Percentiles rank a stretch among this genome's conserved stretches.
These are phyloP conservation scores for Scarus forsteni DNA, from an alignment of 2,797 vertebrate genomes.

Conservation along the genomic window DNA sequence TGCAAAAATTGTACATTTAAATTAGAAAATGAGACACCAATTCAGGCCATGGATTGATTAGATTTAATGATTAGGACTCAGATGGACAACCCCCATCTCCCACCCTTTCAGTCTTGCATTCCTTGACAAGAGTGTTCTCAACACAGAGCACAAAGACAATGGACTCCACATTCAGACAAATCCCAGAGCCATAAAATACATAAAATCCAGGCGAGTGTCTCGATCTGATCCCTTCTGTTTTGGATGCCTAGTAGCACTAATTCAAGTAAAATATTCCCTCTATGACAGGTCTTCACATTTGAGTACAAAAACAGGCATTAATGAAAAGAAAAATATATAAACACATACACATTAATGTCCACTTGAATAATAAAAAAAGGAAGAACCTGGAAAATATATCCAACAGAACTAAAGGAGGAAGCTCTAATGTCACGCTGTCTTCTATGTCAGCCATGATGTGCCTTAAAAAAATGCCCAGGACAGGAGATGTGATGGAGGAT, in stretches of 20 bases:
- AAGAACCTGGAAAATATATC: conserved; percentile 33
- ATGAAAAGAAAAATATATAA: conserved; percentile 58
- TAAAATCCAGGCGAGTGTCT: conserved; percentile 55
- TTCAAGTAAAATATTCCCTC: conserved; percentile 75
- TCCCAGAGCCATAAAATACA: conserved; percentile 63
- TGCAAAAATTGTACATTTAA: neutral
- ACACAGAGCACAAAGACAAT: conserved; percentile 62
- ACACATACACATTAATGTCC: conserved; percentile 68
- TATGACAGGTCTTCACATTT: conserved; percentile 44
- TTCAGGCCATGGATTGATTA: conserved; percentile 77
- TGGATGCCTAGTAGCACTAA: conserved; percentile 60
- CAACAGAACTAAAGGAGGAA: conserved; percentile 60
- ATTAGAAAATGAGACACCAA: conserved; percentile 53
- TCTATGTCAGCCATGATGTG: conserved; percentile 38
- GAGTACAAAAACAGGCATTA: conserved; percentile 74
- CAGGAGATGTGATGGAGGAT: conserved; percentile 15
- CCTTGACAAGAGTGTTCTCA: conserved; percentile 62
- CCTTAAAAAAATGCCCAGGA: conserved; percentile 37
- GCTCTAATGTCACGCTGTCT: conserved; percentile 52
- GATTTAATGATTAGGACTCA: conserved; percentile 81
- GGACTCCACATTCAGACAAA: conserved; percentile 67
- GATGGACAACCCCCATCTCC: conserved; percentile 54
- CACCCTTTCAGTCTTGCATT: conserved; percentile 65
- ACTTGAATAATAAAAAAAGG: conserved; percentile 70
- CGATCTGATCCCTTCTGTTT: conserved; percentile 56